Evolutionary conservation across 2,113 vertebrate species (phyloP).

Genomic region (Pygoscelis antarcticus): DNA sequence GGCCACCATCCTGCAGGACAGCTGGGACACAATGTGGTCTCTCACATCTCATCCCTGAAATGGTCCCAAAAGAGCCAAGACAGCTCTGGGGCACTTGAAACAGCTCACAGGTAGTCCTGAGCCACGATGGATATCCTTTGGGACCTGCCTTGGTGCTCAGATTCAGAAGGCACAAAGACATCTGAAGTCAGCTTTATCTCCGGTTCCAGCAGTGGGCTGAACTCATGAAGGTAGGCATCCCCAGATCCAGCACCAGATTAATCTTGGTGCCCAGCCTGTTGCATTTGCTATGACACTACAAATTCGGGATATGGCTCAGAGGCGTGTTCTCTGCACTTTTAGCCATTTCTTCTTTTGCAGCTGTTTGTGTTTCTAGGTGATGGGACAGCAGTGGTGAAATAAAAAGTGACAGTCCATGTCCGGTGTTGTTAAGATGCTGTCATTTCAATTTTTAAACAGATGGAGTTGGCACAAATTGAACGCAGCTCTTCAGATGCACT

Average conservation of each 20-base stretch:
- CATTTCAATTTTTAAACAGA: conserved; percentile 21
- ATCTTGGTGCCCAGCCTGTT: not conserved
- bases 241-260: not conserved
- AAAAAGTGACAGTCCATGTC: conserved; percentile 1
- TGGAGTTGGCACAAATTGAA: not conserved
- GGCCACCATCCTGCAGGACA: not conserved
- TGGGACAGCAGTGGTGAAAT: conserved; percentile 16
- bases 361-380: not conserved
- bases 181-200: no score
- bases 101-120: not conserved
- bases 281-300: not conserved
- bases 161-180: not conserved
- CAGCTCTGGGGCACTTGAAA: not conserved
- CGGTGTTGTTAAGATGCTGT: not conserved
- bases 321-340: not conserved
- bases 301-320: not conserved
- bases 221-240: no score
- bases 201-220: not conserved
- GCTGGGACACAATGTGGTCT: accelerated
- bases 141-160: not conserved
- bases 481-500: not conserved
- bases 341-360: not conserved
- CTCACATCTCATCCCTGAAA: not conserved
- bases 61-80: not conserved
- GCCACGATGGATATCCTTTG: not conserved